phyloP scores from a whole-genome alignment of 2,888 invertebrate species.

The Diaperis boleti region DNA sequence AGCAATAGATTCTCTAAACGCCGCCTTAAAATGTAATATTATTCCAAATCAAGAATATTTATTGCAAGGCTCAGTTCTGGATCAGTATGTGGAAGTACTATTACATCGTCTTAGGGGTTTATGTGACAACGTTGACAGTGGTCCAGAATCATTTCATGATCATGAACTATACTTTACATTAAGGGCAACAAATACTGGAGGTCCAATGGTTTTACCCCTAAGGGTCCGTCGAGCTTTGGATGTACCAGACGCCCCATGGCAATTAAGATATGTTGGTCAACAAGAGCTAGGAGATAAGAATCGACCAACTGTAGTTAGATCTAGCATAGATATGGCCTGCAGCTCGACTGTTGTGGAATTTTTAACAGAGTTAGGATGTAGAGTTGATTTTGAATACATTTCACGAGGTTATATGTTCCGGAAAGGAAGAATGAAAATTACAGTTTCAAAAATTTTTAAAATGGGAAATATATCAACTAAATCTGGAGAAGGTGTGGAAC shows the following conservation, averaged over 20 bases:
- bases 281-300: conserved; percentile 91
- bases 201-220: conserved; percentile 73
- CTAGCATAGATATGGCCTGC: conserved; percentile 93
- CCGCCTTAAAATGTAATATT: conserved; percentile 86
- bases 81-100: conserved; percentile 90
- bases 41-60: conserved; percentile 95
- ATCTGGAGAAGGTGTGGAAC: conserved; percentile 78
- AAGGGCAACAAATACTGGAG: conserved; percentile 73
- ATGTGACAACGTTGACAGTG: conserved; percentile 92
- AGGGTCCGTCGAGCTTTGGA: conserved; percentile 88
- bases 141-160: conserved; percentile 92
- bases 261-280: conserved; percentile 92
- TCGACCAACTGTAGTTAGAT: conserved; percentile 90
- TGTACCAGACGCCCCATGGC: conserved; percentile 87
- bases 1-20: conserved; percentile 81
- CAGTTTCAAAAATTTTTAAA: conserved; percentile 94
- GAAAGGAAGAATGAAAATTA: conserved; percentile 97
- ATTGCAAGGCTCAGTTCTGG: conserved; percentile 92
- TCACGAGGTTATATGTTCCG: conserved; percentile 94
- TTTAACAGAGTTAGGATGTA: conserved; percentile 90
- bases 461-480: conserved; percentile 77
- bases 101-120: conserved; percentile 90
- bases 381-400: conserved; percentile 94
- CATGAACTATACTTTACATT: conserved; percentile 92
- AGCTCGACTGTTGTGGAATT: conserved; percentile 92